Percentiles rank a stretch among this genome's conserved stretches.
These are phyloP conservation scores for Momotus momota DNA, from an alignment of 2,797 vertebrate genomes.

Conservation along the genomic window DNA sequence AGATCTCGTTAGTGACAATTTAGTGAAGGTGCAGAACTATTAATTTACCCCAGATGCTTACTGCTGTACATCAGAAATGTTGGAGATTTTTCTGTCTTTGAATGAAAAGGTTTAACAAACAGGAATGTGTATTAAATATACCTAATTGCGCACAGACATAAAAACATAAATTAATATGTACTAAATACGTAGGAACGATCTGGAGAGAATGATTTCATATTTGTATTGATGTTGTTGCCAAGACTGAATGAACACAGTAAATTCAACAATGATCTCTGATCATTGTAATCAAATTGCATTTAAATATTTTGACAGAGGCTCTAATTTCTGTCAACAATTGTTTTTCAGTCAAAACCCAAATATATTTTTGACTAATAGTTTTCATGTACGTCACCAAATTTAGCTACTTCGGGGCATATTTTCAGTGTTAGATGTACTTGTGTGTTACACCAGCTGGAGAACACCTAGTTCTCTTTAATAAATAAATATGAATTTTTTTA, in stretches of 20 bases:
- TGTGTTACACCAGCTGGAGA: background rate
- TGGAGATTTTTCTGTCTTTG: background rate
- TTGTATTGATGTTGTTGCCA: slow-evolving; percentile 23
- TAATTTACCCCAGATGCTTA: background rate
- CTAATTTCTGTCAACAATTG: slow-evolving; percentile 41
- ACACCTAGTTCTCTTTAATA: background rate
- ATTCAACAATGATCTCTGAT: slow-evolving; percentile 55
- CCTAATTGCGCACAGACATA: background rate
- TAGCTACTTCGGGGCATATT: background rate
- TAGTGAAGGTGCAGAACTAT: background rate
- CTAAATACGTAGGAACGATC: background rate
- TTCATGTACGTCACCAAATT: background rate
- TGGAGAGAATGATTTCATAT: background rate
- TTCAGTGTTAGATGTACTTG: background rate
- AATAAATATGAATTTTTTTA: background rate
- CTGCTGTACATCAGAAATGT: background rate
- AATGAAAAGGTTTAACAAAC: background rate
- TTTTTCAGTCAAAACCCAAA: slow-evolving; percentile 20
- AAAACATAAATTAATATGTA: background rate
- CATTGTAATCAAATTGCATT: slow-evolving; percentile 29
- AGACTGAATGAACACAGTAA: slow-evolving; percentile 14
- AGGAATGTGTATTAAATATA: background rate
- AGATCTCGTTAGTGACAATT: background rate
- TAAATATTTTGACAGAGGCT: slow-evolving; percentile 55
- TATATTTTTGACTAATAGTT: background rate